Conservation (phyloP, 2,113 vertebrate species). For the Pomatostomus ruficeps region DNA sequence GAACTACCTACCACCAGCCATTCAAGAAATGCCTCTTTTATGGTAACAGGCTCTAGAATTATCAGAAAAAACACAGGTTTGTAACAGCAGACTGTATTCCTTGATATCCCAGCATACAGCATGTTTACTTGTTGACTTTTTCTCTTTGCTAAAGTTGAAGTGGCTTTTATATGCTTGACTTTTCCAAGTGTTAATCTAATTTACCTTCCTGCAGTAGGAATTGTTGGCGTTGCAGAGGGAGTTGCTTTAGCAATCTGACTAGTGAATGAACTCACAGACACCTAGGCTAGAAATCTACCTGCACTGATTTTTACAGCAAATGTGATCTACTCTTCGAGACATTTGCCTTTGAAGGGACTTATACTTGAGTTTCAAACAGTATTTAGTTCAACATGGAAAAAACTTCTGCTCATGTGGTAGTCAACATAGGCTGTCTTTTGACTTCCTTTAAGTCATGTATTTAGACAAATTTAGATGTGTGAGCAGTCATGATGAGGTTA, state of each 20-base stretch:
- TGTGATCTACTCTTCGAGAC: conserved; percentile 20
- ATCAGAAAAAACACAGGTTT: conserved; percentile 75
- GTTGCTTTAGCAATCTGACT: conserved; percentile 3
- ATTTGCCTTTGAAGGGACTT: conserved; percentile 23
- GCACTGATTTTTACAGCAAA: background rate
- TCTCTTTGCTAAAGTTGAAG: conserved; percentile 85
- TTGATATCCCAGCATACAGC: conserved; percentile 68
- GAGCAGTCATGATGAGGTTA: conserved; percentile 26
- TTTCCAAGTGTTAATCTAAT: conserved; percentile 36
- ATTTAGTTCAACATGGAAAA: conserved; percentile 21
- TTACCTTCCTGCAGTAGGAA: conserved; percentile 50
- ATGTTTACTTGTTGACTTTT: conserved; percentile 63
- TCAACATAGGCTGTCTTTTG: background rate
- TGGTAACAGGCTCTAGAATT: conserved; percentile 79
- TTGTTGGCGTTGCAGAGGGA: conserved; percentile 52
- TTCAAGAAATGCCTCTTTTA: conserved; percentile 80
- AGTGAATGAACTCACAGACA: background rate
- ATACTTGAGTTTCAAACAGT: conserved; percentile 20
- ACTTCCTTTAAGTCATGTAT: background rate
- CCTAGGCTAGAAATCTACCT: conserved; percentile 33
- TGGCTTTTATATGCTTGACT: conserved; percentile 41
- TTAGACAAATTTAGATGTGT: conserved; percentile 1
- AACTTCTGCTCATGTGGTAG: conserved; percentile 4
- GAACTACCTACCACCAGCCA: conserved; percentile 86
- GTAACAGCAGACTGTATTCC: conserved; percentile 65